Percentiles rank a stretch among this genome's conserved stretches.
Conservation (phyloP, 2,888 invertebrate genomes). For the Himalopsyche japonica region DNA sequence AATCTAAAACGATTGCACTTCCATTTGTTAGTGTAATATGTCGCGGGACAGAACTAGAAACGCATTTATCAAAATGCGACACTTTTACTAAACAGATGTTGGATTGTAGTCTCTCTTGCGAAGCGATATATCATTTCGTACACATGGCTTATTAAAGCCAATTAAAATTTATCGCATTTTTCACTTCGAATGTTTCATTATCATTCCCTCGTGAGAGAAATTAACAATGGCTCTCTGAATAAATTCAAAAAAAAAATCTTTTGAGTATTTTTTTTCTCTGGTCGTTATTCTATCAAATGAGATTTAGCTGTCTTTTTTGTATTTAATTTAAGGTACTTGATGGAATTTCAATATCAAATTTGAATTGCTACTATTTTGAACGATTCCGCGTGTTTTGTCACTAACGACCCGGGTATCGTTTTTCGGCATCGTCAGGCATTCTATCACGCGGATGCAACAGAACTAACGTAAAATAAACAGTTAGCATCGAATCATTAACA, state of each 20-base stretch:
- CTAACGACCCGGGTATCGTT: no score
- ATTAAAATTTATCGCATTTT: conserved; percentile 31
- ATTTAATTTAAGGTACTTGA: no score
- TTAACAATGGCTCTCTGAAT: background rate
- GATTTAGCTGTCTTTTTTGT: no score
- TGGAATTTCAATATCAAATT: no score
- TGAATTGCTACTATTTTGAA: no score
- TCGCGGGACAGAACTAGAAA: background rate
- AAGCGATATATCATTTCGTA: background rate
- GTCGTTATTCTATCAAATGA: no score
- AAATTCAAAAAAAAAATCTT: background rate
- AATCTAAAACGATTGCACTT: background rate
- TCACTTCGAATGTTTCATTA: background rate
- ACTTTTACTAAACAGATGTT: conserved; percentile 33
- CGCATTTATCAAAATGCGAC: conserved; percentile 30
- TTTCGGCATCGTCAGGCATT: no score
- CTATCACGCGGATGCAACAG: no score
- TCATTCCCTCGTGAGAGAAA: background rate
- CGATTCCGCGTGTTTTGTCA: no score
- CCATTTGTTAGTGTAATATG: background rate
- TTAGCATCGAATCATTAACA: no score
- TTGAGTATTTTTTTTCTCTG: no score
- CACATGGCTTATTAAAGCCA: conserved; percentile 34
- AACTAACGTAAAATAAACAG: no score
- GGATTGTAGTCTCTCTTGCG: background rate